Base-by-base conservation (phyloP, 2,888 invertebrate genomes). In the Lathronympha strigana region DNA sequence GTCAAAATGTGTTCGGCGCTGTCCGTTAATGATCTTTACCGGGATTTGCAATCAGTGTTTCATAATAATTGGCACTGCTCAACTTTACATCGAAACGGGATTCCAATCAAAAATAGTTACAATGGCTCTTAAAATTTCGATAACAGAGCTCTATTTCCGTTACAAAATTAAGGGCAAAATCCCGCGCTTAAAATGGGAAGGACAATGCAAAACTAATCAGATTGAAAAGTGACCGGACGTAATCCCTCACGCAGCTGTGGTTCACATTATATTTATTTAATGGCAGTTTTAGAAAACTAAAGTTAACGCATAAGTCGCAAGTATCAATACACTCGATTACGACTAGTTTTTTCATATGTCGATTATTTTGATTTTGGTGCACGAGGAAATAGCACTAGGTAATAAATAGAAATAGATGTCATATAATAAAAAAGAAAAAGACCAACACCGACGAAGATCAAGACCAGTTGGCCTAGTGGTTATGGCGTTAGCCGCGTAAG, bases 21-120 rank as follows among this genome's bases (percentile, higher is more conserved):
- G 13, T 43, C 45, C 31, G 8, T 31, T 45, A 43, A 28, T 57
- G 13, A 17, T n/a, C 19, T 13, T 31, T n/a, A 13, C 0, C 58
- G 4, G 23, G 36, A 60, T 25, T 60, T 60, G 33, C 15, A 45
- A 45, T 40, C 25, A 25, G 25, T 53, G 19, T 21, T 17, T n/a
- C 13, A n/a, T 36, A 36, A 36, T 21, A n/a, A 19, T 36, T 36
- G 19, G 15, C 23, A 28, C 11, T 25, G 8, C 15, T 3, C 15
- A 15, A 25, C 17, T 43, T 43, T 9, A 19, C 43, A 43, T 43
- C 11, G 9, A 4, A 43, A 43, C 19, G 2, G 19, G 19, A 19
- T 43, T 45, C 13, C n/a, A 0, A 45, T 45, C 4, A 43, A 23
- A n/a, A 45, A 21, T n/a, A 21, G 13, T 6, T 23, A 2, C 5